phyloP scores from a whole-genome alignment of 1,140 invertebrate species.

The Drosophila elegans region DNA sequence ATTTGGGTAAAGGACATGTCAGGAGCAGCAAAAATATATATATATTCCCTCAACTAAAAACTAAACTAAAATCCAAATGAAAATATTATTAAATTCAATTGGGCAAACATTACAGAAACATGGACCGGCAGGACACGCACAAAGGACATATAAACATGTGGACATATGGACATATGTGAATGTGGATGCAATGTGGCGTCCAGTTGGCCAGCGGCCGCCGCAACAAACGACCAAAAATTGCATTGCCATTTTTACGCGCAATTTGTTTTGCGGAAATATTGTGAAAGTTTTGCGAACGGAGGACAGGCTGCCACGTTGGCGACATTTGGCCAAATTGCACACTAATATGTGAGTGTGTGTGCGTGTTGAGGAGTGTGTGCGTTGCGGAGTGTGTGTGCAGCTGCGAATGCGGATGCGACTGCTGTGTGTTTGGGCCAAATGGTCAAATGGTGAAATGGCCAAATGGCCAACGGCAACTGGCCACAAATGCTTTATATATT shows the following conservation, averaged over 20 bases:
- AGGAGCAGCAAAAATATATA: slow-evolving; percentile 46
- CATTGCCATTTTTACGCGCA: slow-evolving; percentile 83
- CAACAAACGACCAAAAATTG: slow-evolving; percentile 83
- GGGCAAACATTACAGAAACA: slow-evolving; percentile 80
- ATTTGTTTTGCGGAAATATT: slow-evolving; percentile 83
- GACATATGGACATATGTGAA: slow-evolving; percentile 58
- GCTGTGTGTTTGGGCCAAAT: slow-evolving; percentile 42
- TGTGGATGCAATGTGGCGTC: slow-evolving; percentile 80
- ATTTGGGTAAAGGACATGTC: slow-evolving; percentile 57
- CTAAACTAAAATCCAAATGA: slow-evolving; percentile 82
- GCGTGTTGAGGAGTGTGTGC: slow-evolving; percentile 3
- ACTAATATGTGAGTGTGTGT: slow-evolving; percentile 65
- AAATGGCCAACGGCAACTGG: slow-evolving; percentile 70
- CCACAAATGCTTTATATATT: slow-evolving; percentile 75
- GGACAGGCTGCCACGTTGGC: slow-evolving; percentile 76
- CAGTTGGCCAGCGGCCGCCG: slow-evolving; percentile 79
- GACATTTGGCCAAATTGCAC: slow-evolving; percentile 82
- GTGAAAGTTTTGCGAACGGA: slow-evolving; percentile 68
- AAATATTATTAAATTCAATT: slow-evolving; percentile 84
- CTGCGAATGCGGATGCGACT: slow-evolving; percentile 12
- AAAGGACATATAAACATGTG: slow-evolving; percentile 49
- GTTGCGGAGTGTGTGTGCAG: neutral
- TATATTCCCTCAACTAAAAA: slow-evolving; percentile 63
- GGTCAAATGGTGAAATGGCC: slow-evolving; percentile 25
- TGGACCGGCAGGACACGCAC: slow-evolving; percentile 32